Evolutionary conservation across 2,113 vertebrate genomes (phyloP).

Genomic region (Pardalotus punctatus): DNA sequence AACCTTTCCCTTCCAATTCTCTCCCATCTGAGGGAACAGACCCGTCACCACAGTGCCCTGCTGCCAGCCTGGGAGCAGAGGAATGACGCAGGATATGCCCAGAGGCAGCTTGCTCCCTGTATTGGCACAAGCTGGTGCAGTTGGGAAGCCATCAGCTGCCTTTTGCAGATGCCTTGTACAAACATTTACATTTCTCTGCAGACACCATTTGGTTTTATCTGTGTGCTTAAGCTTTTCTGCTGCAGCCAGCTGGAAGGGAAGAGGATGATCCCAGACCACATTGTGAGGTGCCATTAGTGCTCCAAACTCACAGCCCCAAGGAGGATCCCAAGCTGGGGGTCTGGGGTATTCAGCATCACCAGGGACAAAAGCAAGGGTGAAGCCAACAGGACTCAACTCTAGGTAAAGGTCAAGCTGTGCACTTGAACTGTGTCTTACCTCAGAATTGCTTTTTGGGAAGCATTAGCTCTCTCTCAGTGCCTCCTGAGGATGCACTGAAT

Average conservation of each 20-base stretch:
- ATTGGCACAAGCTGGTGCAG: background rate
- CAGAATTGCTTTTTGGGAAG: background rate
- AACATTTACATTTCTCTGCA: background rate
- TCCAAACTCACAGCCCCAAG: background rate
- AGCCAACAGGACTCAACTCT: background rate
- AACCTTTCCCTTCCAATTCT: background rate
- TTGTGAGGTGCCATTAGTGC: background rate
- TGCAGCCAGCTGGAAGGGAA: background rate
- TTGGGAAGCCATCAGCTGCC: background rate
- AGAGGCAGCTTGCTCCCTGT: background rate
- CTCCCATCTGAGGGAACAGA: background rate
- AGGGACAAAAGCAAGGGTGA: background rate
- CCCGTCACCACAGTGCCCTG: fast-evolving
- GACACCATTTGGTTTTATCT: background rate
- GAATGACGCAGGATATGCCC: background rate
- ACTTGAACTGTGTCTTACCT: background rate
- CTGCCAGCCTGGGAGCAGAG: background rate
- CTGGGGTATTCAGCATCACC: background rate
- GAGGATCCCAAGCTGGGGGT: fast-evolving
- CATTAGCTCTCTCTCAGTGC: background rate
- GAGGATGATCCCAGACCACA: background rate
- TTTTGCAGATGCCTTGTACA: background rate
- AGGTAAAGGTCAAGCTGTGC: background rate
- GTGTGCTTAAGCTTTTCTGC: background rate
- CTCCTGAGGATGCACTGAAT: background rate